Base-by-base conservation (phyloP, 2,888 invertebrate species). In the Drosophila picticornis region DNA sequence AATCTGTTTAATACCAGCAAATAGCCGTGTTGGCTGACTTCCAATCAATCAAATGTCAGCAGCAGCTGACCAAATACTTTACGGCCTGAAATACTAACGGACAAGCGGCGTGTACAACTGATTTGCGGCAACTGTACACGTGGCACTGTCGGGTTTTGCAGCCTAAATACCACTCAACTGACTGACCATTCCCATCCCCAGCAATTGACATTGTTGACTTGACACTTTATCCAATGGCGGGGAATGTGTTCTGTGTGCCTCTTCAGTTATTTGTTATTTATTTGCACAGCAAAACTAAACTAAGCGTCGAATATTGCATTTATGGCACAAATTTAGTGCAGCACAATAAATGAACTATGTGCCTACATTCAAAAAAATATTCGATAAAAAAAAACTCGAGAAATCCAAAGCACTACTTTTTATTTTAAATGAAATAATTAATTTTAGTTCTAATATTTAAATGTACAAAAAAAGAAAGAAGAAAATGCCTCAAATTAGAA, bases 81-180 rank as follows among this genome's bases (percentile, higher is more conserved):
- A 46, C 46, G 25, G 4, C 16, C 22, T 50, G 10, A 50, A 50
- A 19, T 27, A 27, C 11, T 19, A 50, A 25, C 50, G 50, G 50
- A 56, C 36, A 56, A 4, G 25, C 27, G 25, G 46, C 50, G 31
- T 9, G 2, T 3, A 22, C 51, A 16, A 77, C 80, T 77, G 82
- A 82, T 82, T 82, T 82, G 82, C 81, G 82, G 78, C 83, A 71
- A 59, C n/a, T 32, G 29, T 43, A 52, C 60, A 53, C 53, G n/a
- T 25, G 29, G n/a, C 38, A 56, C 29, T 40, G 29, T 57, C 22
- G 22, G 57, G 13, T 7, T 13, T 27, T 27, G 27, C n/a, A 27
- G 38, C 38, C 36, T 2, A 19, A 34, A 36, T 55, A 56, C 55
- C 25, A 36, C 25, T 38, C 38, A 38, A n/a, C 13, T 13, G 27